Percentiles rank a stretch among this genome's conserved stretches.
Evolutionary conservation across 2,797 vertebrate genomes (phyloP).

Genomic region (Esox lucius): DNA sequence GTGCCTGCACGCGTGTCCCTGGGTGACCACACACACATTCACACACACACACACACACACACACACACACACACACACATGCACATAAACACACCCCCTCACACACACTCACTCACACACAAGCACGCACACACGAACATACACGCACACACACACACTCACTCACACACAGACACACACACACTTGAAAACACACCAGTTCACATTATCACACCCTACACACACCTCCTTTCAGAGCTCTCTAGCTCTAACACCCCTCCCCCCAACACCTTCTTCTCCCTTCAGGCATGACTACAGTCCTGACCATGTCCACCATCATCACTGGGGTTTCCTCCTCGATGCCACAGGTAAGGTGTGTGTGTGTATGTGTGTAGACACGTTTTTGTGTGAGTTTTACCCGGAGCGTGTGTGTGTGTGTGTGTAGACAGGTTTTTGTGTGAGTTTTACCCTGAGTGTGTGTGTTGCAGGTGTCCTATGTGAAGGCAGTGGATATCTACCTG

Average conservation of each 20-base stretch:
- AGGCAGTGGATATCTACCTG: conserved; percentile 89
- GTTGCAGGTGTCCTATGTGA: conserved; percentile 87
- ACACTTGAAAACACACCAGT: not conserved
- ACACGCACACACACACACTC: not conserved
- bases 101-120: not conserved
- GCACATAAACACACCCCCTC: not conserved
- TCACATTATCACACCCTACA: not conserved
- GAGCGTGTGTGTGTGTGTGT: conserved; percentile 46
- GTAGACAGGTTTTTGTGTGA: not conserved
- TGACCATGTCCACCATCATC: conserved; percentile 92
- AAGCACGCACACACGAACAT: not conserved
- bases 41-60: not conserved
- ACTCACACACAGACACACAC: not conserved
- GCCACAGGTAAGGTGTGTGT: conserved; percentile 81
- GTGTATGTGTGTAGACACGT: conserved; percentile 13
- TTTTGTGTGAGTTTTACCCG: not conserved
- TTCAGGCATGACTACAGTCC: conserved; percentile 85
- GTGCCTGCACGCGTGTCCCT: conserved; percentile 91
- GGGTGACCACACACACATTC: conserved; percentile 68
- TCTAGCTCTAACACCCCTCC: not conserved
- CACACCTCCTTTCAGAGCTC: not conserved
- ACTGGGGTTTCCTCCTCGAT: conserved; percentile 87
- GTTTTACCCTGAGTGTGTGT: not conserved
- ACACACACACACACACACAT: not conserved
- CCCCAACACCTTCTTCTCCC: not conserved